Conservation (phyloP, 2,888 invertebrate species). For the Thymelicus acteon region DNA sequence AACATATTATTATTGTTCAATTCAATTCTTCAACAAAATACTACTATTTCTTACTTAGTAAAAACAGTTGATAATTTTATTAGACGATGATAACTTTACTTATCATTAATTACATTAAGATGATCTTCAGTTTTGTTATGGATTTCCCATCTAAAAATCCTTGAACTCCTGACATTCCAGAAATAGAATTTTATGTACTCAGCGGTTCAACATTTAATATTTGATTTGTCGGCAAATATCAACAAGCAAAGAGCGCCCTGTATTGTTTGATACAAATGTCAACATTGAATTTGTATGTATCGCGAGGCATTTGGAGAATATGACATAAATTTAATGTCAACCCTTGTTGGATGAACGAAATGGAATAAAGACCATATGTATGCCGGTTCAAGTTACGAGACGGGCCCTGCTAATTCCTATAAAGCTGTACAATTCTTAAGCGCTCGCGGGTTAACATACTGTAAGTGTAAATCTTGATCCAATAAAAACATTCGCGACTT, state of each 20-base stretch:
- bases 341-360: constrained; percentile 72
- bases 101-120: too few species aligned
- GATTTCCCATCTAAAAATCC: background rate
- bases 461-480: too few species aligned
- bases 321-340: constrained; percentile 81
- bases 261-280: constrained; percentile 77
- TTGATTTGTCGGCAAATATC: constrained; percentile 52
- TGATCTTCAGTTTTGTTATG: background rate
- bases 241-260: constrained; percentile 67
- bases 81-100: too few species aligned
- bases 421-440: constrained; percentile 46
- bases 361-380: constrained; percentile 82
- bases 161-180: constrained; percentile 11
- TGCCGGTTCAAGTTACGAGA: constrained; percentile 73
- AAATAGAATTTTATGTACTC: constrained; percentile 10
- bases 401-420: constrained; percentile 68
- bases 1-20: too few species aligned
- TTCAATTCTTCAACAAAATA: too few species aligned
- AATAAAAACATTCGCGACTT: too few species aligned
- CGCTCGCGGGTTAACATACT: constrained; percentile 39
- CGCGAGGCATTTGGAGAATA: constrained; percentile 63
- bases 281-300: constrained; percentile 73
- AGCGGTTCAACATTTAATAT: constrained; percentile 15
- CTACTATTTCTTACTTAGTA: too few species aligned
- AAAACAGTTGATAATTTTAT: too few species aligned